phyloP scores from a whole-genome alignment of 2,113 vertebrate species.

The Sisor rabdophorus region DNA sequence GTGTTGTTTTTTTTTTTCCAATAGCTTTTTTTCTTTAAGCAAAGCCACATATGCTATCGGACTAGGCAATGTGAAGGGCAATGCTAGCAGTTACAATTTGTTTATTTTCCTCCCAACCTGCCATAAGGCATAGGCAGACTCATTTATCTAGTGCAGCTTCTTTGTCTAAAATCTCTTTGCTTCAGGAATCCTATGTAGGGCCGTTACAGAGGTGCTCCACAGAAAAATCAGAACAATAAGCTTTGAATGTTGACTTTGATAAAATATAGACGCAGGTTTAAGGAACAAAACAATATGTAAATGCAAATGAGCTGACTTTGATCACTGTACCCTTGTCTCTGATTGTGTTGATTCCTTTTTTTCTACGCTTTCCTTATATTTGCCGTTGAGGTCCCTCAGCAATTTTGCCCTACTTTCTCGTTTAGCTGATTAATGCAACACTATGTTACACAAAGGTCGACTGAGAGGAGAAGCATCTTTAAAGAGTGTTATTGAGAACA shows the following conservation, averaged over 20 bases:
- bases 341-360: slow-evolving; percentile 24
- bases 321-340: slow-evolving; percentile 9
- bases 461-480: slow-evolving; percentile 47
- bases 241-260: slow-evolving; percentile 55
- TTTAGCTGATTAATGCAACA: slow-evolving; percentile 69
- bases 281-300: not conserved
- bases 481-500: slow-evolving; percentile 46
- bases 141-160: slow-evolving; percentile 68
- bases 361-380: slow-evolving; percentile 38
- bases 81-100: slow-evolving; percentile 58
- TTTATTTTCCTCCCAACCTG: slow-evolving; percentile 68
- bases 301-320: not conserved
- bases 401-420: slow-evolving; percentile 67
- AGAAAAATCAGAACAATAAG: slow-evolving; percentile 38
- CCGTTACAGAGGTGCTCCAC: slow-evolving; percentile 18
- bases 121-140: slow-evolving; percentile 64
- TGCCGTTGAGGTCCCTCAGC: slow-evolving; percentile 48
- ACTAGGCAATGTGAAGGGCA: slow-evolving; percentile 40
- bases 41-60: slow-evolving; percentile 31
- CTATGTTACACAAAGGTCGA: slow-evolving; percentile 64
- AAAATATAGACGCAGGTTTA: slow-evolving; percentile 30
- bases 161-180: slow-evolving; percentile 62
- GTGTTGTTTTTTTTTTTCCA: slow-evolving; percentile 57
- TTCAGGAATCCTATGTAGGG: slow-evolving; percentile 46
- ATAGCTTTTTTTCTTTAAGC: slow-evolving; percentile 58